Evolutionary conservation across 2,113 vertebrate species (phyloP).

Genomic region (Cololabis saira): DNA sequence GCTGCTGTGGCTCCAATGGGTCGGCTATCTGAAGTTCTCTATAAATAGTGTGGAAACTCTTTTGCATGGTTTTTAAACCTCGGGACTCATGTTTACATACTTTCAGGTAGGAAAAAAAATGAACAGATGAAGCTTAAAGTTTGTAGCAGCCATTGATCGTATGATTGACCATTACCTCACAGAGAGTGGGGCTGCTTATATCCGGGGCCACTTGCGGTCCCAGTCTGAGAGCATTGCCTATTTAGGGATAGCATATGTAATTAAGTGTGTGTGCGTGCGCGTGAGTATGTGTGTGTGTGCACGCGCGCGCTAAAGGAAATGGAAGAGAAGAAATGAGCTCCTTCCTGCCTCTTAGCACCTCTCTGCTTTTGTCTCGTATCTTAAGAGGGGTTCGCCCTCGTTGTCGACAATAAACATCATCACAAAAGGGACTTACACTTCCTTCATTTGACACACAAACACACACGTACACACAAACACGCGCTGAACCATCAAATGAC

Average conservation of each 20-base stretch:
- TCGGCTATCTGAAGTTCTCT: no score
- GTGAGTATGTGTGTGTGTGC: slow-evolving; percentile 3
- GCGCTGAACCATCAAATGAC: slow-evolving; percentile 36
- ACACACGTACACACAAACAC: slow-evolving; percentile 3
- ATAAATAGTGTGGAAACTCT: no score
- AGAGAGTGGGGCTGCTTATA: slow-evolving; percentile 46
- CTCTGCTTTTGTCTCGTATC: slow-evolving; percentile 69
- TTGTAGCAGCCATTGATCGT: no score
- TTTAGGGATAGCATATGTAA: slow-evolving; percentile 39
- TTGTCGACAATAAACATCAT: slow-evolving; percentile 61
- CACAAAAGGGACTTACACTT: slow-evolving; percentile 39
- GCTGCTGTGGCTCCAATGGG: no score
- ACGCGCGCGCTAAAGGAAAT: slow-evolving; percentile 38
- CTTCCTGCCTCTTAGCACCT: slow-evolving; percentile 60
- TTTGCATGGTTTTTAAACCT: no score
- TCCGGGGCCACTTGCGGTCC: slow-evolving; percentile 43
- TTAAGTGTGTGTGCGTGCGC: slow-evolving; percentile 28
- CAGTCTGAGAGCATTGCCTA: slow-evolving; percentile 48
- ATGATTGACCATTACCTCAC: no score
- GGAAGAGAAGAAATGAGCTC: slow-evolving; percentile 48
- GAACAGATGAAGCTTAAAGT: no score
- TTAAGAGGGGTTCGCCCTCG: slow-evolving; percentile 66
- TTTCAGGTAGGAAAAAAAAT: no score
- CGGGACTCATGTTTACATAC: no score
- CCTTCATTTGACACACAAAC: slow-evolving; percentile 33